Conservation (phyloP, 2,113 vertebrate genomes). For the Melanerpes aurifrons region DNA sequence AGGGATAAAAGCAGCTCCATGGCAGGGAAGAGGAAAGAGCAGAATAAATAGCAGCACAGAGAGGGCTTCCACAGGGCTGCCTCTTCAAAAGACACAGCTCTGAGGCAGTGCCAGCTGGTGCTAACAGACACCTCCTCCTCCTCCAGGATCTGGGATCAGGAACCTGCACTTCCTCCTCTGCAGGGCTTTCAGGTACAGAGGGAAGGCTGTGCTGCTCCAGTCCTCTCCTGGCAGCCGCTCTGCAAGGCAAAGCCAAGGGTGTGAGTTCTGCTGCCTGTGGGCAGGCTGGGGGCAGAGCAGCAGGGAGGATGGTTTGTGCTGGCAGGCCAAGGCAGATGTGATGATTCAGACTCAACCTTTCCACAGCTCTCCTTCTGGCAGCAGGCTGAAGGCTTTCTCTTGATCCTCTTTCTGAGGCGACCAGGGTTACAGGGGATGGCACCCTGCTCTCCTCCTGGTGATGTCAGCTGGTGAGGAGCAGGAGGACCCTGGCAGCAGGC, state of each 20-base stretch:
- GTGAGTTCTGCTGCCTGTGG: not conserved
- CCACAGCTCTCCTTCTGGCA: not conserved
- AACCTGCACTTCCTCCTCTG: not conserved
- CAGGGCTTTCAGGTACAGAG: not conserved
- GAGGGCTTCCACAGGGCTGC: not conserved
- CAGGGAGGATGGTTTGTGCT: rapidly evolving
- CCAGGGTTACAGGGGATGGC: not conserved
- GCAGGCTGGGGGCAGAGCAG: not conserved
- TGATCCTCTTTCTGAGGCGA: not conserved
- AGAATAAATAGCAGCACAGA: slow-evolving; percentile 73
- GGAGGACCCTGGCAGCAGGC: not conserved
- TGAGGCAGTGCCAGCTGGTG: slow-evolving; percentile 10
- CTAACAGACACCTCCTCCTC: not conserved
- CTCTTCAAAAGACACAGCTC: slow-evolving; percentile 24
- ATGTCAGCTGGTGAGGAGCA: not conserved
- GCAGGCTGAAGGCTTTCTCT: not conserved
- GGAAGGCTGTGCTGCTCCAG: not conserved
- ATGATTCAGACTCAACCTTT: not conserved
- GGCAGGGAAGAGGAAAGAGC: not conserved
- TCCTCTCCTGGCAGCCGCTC: not conserved
- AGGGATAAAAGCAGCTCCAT: not conserved
- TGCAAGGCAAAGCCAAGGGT: not conserved
- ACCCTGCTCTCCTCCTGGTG: not conserved
- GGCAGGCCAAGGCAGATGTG: not conserved
- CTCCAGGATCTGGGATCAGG: slow-evolving; percentile 35